Evolutionary conservation across 1,140 invertebrate genomes (phyloP).

Genomic region (Hyposmocoma kahamanoa): DNA sequence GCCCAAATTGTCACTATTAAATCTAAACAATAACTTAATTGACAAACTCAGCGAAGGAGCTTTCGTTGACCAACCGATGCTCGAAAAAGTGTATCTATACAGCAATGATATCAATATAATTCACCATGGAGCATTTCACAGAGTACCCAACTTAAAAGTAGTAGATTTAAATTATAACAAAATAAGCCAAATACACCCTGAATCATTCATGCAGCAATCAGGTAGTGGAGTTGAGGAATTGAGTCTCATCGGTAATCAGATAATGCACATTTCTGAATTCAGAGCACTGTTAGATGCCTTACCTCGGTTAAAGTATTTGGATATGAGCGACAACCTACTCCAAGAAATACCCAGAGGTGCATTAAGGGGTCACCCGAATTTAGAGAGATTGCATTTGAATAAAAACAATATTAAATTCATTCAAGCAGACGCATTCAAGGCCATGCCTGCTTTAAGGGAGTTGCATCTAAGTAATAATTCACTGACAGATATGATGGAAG

Average conservation of each 20-base stretch:
- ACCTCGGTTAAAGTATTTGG: conserved; percentile 83
- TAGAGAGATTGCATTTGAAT: conserved; percentile 87
- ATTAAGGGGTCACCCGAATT: conserved; percentile 82
- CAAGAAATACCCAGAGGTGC: conserved; percentile 83
- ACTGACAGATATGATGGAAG: conserved; percentile 76
- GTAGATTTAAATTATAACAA: conserved; percentile 86
- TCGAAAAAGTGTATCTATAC: conserved; percentile 81
- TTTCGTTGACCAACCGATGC: conserved; percentile 84
- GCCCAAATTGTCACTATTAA: conserved; percentile 79
- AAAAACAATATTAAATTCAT: conserved; percentile 84
- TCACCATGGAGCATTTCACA: conserved; percentile 84
- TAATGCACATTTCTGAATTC: conserved; percentile 82
- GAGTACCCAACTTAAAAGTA: conserved; percentile 81
- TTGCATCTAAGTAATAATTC: conserved; percentile 87
- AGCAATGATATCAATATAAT: conserved; percentile 85
- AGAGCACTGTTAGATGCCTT: conserved; percentile 82
- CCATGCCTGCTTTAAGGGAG: conserved; percentile 87
- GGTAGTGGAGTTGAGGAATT: conserved; percentile 84
- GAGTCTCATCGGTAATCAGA: conserved; percentile 83
- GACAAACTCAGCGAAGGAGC: conserved; percentile 82
- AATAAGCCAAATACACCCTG: conserved; percentile 84
- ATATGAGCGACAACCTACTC: conserved; percentile 84
- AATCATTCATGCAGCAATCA: conserved; percentile 83
- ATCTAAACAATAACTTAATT: conserved; percentile 82
- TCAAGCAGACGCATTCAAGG: conserved; percentile 83